Evolutionary conservation across 2,113 vertebrate genomes (phyloP).

Genomic region (Neopipo cinnamomea): DNA sequence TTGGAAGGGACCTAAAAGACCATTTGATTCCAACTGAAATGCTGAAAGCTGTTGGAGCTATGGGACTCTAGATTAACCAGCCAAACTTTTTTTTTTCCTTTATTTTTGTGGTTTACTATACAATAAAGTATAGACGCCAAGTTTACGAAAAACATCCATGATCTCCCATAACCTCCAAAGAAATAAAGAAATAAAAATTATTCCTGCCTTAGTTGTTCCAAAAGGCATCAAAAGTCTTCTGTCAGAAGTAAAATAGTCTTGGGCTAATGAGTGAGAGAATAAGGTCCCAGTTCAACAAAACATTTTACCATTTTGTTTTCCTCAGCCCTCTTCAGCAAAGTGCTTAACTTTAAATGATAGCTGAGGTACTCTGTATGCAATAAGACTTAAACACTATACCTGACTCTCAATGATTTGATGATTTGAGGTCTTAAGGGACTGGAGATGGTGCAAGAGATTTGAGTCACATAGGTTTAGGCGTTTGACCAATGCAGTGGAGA

Average conservation of each 20-base stretch:
- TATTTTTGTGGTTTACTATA: background rate
- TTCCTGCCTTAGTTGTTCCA: background rate
- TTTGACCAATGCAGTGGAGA: background rate
- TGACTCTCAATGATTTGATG: background rate
- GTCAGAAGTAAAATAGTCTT: background rate
- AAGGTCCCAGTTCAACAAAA: background rate
- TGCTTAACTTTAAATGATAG: background rate
- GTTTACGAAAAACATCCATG: background rate
- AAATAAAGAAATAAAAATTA: background rate
- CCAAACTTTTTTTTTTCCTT: background rate
- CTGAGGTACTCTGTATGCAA: background rate
- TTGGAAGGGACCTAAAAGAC: background rate
- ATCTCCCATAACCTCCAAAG: background rate
- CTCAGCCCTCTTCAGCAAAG: background rate
- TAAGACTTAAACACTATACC: background rate
- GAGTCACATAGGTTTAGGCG: background rate
- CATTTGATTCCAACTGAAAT: background rate
- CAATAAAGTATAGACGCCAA: background rate
- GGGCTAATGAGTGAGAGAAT: background rate
- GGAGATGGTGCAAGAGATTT: background rate
- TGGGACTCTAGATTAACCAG: background rate
- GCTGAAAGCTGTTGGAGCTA: background rate
- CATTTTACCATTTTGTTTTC: background rate
- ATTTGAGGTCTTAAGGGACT: background rate
- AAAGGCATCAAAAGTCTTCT: background rate